Evolutionary conservation across 2,797 vertebrate species (phyloP).

Genomic region (Syngnathus rostellatus): DNA sequence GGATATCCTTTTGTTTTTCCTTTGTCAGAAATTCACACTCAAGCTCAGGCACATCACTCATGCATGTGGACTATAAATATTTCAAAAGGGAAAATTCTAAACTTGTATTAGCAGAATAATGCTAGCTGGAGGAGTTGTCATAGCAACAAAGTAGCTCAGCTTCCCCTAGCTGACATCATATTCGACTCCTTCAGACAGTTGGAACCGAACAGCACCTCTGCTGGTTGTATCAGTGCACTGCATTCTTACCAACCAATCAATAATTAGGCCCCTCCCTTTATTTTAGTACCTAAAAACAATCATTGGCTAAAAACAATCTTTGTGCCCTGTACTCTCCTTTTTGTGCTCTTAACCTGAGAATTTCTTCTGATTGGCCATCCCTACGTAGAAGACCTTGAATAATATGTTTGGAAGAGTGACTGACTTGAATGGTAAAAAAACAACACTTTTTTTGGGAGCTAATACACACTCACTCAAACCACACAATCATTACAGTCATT

Average conservation of each 20-base stretch:
- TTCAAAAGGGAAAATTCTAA: not conserved
- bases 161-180: not conserved
- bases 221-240: not conserved
- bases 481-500: constrained; percentile 67
- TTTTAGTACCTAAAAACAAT: constrained; percentile 28
- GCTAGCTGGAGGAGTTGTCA: not conserved
- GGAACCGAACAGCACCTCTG: not conserved
- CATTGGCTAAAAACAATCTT: constrained; percentile 24
- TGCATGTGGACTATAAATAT: constrained; percentile 28
- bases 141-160: not conserved
- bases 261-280: not conserved
- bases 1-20: constrained; percentile 66
- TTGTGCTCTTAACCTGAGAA: constrained; percentile 60
- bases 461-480: constrained; percentile 43
- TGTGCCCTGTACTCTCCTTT: constrained; percentile 57
- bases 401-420: constrained; percentile 6
- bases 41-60: constrained; percentile 59
- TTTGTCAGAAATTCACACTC: constrained; percentile 62
- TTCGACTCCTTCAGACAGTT: not conserved
- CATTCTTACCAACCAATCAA: not conserved
- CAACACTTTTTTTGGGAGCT: not conserved
- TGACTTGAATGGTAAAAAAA: constrained; percentile 11
- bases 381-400: constrained; percentile 12
- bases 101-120: not conserved
- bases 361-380: constrained; percentile 36